These are phyloP conservation scores for Cotesia glomerata DNA, from an alignment of 1,140 invertebrate genomes.

Conservation along the genomic window DNA sequence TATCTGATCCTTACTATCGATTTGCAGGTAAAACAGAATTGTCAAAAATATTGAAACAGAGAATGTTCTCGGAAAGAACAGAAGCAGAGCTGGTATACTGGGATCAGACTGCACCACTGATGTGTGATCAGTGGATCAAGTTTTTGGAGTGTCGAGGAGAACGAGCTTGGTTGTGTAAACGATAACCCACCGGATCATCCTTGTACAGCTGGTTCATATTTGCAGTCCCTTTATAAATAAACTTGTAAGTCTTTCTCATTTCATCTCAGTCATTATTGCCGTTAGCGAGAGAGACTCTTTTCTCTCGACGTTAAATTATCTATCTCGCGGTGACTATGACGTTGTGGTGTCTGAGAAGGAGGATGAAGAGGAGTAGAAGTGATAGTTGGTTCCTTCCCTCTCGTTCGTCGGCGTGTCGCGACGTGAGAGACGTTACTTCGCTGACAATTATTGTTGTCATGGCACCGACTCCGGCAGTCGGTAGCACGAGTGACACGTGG, in stretches of 20 bases:
- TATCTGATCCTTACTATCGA: background rate
- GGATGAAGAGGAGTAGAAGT: no score
- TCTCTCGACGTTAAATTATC: slow-evolving; percentile 28
- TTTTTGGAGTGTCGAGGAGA: slow-evolving; percentile 18
- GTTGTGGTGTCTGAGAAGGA: background rate
- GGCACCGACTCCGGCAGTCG: slow-evolving; percentile 47
- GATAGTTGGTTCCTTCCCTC: background rate
- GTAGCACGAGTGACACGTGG: slow-evolving; percentile 53
- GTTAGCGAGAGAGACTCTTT: background rate
- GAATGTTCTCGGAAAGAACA: background rate
- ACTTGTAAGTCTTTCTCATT: slow-evolving; percentile 15
- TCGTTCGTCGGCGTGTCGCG: slow-evolving; percentile 21
- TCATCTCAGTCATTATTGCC: no score
- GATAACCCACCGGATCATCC: slow-evolving; percentile 55
- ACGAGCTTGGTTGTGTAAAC: slow-evolving; percentile 39
- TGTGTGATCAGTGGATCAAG: slow-evolving; percentile 25
- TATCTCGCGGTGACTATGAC: slow-evolving; percentile 8
- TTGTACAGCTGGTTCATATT: slow-evolving; percentile 60
- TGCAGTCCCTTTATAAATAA: slow-evolving; percentile 58
- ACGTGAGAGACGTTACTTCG: slow-evolving; percentile 53
- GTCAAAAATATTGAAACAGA: background rate
- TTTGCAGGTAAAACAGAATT: background rate
- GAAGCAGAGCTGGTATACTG: background rate
- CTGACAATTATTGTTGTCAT: slow-evolving; percentile 62
- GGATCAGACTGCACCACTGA: background rate